These are phyloP conservation scores for honey bee (Apis mellifera) DNA, from an alignment of 1,140 invertebrate genomes.

Conservation along the genomic window DNA sequence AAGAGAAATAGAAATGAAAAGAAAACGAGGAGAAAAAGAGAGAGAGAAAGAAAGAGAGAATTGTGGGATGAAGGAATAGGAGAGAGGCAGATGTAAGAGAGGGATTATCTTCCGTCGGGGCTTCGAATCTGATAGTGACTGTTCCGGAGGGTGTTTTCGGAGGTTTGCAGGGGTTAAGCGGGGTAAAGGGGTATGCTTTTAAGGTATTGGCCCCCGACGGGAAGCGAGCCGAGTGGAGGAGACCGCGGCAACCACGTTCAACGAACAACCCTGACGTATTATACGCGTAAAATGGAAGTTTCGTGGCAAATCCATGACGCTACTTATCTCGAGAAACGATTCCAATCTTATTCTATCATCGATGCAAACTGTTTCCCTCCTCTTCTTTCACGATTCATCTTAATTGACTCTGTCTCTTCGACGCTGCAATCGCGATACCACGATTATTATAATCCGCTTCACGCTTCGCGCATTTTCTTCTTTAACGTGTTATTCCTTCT, in stretches of 20 bases:
- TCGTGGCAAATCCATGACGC: constrained; percentile 38
- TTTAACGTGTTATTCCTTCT: no score
- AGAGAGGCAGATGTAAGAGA: constrained; percentile 73
- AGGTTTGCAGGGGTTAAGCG: constrained; percentile 34
- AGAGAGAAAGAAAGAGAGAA: not conserved
- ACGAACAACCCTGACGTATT: constrained; percentile 68
- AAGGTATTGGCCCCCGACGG: constrained; percentile 73
- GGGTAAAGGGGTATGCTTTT: constrained; percentile 63
- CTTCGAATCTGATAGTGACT: constrained; percentile 72
- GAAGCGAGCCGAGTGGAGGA: constrained; percentile 51
- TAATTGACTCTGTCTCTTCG: not conserved
- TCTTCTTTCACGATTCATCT: not conserved
- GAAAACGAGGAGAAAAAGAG: constrained; percentile 27
- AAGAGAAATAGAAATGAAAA: constrained; percentile 32
- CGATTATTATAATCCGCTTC: no score
- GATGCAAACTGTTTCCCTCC: constrained; percentile 38
- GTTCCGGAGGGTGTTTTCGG: constrained; percentile 52
- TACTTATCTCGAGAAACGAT: constrained; percentile 43
- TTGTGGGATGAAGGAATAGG: constrained; percentile 27
- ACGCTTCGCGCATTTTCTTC: no score
- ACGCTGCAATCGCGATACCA: not conserved
- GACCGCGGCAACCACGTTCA: constrained; percentile 52
- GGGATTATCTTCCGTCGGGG: constrained; percentile 74
- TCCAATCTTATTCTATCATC: constrained; percentile 42
- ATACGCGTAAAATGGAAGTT: constrained; percentile 71